Conservation (phyloP, 2,113 vertebrate species). For the Hypanus sabinus region DNA sequence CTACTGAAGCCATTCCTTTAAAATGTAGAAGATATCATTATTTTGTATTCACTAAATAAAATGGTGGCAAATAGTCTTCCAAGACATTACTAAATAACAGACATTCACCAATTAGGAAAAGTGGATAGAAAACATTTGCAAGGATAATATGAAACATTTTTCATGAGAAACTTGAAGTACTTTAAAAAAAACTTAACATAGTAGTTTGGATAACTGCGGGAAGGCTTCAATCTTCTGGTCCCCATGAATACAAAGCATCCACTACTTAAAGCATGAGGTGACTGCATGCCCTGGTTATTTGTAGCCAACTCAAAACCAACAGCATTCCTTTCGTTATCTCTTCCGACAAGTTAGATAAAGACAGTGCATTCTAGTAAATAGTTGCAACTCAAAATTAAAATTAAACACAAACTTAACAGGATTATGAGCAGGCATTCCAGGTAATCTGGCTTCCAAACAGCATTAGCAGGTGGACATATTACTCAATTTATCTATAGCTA, state of each 20-base stretch:
- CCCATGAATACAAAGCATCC: background rate
- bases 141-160: background rate
- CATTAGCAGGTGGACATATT: background rate
- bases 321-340: background rate
- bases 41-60: slow-evolving; percentile 16
- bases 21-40: background rate
- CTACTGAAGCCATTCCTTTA: background rate
- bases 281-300: background rate
- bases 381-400: background rate
- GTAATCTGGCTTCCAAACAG: background rate
- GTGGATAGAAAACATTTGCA: too few relatives aligned
- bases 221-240: background rate
- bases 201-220: background rate
- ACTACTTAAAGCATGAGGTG: background rate
- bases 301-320: background rate
- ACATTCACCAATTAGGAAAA: background rate
- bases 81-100: slow-evolving; percentile 4
- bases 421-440: background rate
- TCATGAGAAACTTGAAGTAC: background rate
- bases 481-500: background rate
- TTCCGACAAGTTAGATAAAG: background rate
- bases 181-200: background rate
- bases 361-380: background rate
- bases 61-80: background rate
- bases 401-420: background rate